These are phyloP conservation scores for Rhyacophila evoluta DNA, from an alignment of 2,888 invertebrate species.

Conservation along the genomic window DNA sequence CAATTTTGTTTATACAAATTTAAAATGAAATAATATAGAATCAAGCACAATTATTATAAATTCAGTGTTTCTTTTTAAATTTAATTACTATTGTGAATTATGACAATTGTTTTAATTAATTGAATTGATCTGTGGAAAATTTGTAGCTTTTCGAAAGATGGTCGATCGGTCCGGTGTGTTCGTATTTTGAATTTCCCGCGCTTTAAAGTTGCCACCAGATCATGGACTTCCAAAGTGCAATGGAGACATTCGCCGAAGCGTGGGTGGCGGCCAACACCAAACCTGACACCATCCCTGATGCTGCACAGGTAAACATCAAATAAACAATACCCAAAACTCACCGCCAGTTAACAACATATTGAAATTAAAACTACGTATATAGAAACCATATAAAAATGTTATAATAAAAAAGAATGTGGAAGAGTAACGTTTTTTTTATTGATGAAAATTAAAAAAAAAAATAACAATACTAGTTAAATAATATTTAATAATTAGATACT, in stretches of 20 bases:
- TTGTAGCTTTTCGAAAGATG: not conserved
- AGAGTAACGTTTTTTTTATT: too few species aligned
- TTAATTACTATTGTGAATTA: not conserved
- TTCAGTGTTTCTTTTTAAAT: not conserved
- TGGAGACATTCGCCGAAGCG: conserved; percentile 98
- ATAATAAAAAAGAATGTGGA: too few species aligned
- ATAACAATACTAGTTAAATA: too few species aligned
- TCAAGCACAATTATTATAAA: not conserved
- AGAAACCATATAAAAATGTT: too few species aligned
- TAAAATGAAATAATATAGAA: not conserved
- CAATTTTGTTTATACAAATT: not conserved
- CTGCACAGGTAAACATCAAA: conserved; percentile 82
- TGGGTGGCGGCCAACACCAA: conserved; percentile 95
- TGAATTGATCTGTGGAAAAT: not conserved
- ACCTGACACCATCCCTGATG: conserved; percentile 71
- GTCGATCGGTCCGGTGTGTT: conserved; percentile 3
- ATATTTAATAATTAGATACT: too few species aligned
- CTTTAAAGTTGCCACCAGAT: conserved; percentile 28
- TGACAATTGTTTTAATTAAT: not conserved
- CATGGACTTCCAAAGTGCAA: conserved; percentile 98
- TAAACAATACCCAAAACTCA: too few species aligned
- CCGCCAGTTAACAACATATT: too few species aligned
- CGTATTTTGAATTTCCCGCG: conserved; percentile 10
- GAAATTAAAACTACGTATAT: too few species aligned
- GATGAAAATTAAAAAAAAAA: too few species aligned